phyloP scores from a whole-genome alignment of 2,113 vertebrate genomes.

The Dinomys branickii region DNA sequence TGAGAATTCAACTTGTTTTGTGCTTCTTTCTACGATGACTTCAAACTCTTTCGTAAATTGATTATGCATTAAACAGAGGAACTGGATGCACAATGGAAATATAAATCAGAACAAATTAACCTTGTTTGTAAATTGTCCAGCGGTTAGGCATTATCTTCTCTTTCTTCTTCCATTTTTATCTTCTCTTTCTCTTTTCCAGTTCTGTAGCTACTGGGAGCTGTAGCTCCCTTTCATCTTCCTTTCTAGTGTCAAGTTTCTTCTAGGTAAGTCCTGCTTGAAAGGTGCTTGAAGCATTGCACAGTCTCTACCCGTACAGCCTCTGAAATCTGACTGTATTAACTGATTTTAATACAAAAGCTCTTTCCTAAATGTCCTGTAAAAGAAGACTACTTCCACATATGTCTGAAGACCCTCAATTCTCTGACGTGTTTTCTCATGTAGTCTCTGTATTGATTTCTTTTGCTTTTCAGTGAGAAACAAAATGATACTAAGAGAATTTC shows the following conservation, averaged over 20 bases:
- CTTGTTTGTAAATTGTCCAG: not conserved
- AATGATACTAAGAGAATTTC: not conserved
- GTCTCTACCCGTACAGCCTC: not conserved
- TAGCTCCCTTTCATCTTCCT: not conserved
- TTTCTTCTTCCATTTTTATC: not conserved
- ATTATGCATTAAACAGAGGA: not conserved
- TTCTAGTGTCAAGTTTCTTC: not conserved
- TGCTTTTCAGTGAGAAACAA: not conserved
- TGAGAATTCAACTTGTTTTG: conserved; percentile 40
- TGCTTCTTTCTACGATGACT: not conserved
- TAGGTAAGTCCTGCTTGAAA: not conserved
- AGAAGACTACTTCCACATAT: not conserved
- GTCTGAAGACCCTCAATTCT: not conserved
- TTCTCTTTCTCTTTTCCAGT: not conserved
- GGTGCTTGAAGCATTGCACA: not conserved
- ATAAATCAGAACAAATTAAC: not conserved
- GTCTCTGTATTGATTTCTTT: not conserved
- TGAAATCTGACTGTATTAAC: not conserved
- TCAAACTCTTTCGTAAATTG: conserved; percentile 4
- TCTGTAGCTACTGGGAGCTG: not conserved
- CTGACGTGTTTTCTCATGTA: not conserved
- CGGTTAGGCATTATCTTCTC: not conserved
- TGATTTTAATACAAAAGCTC: not conserved
- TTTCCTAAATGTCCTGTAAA: not conserved
- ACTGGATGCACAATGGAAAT: not conserved